A percentile compares a stretch with the other conserved stretches of the same genome.
Conservation (phyloP, 1,140 invertebrate genomes). For the Monochamus saltuarius region DNA sequence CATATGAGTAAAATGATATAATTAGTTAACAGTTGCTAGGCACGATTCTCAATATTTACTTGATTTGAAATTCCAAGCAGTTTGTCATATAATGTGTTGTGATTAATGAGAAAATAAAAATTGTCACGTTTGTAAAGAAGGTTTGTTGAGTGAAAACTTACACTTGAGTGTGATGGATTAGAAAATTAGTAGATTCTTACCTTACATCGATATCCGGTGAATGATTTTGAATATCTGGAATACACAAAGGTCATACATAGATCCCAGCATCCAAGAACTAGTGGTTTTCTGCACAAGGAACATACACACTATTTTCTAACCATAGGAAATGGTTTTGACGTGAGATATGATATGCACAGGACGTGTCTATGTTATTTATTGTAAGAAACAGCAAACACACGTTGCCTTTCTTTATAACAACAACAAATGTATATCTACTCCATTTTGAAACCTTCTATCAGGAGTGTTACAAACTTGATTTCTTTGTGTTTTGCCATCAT, state of each 20-base stretch:
- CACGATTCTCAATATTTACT: neutral
- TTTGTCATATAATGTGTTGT: neutral
- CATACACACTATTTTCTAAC: neutral
- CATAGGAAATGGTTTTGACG: neutral
- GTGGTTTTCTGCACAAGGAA: constrained; percentile 3
- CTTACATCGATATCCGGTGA: constrained; percentile 10
- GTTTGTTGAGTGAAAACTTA: neutral
- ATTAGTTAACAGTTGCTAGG: neutral
- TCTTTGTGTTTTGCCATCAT: constrained; percentile 17
- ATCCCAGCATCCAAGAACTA: constrained; percentile 14
- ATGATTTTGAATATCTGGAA: constrained; percentile 4
- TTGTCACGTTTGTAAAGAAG: neutral
- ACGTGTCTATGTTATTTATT: neutral
- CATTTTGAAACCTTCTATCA: constrained; percentile 20
- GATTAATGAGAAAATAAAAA: neutral
- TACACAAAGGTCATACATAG: constrained; percentile 19
- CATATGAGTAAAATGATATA: too few species aligned
- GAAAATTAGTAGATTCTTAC: constrained; percentile 4
- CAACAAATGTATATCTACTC: constrained; percentile 21
- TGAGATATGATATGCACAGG: neutral
- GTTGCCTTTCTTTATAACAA: constrained; percentile 16
- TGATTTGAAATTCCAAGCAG: neutral
- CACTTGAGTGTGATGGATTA: neutral
- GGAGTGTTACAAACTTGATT: constrained; percentile 15
- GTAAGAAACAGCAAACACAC: constrained; percentile 13